Percentiles rank a stretch among this genome's conserved stretches.
These are phyloP conservation scores for Epinephelus lanceolatus DNA, from an alignment of 2,113 vertebrate genomes.

Conservation along the genomic window DNA sequence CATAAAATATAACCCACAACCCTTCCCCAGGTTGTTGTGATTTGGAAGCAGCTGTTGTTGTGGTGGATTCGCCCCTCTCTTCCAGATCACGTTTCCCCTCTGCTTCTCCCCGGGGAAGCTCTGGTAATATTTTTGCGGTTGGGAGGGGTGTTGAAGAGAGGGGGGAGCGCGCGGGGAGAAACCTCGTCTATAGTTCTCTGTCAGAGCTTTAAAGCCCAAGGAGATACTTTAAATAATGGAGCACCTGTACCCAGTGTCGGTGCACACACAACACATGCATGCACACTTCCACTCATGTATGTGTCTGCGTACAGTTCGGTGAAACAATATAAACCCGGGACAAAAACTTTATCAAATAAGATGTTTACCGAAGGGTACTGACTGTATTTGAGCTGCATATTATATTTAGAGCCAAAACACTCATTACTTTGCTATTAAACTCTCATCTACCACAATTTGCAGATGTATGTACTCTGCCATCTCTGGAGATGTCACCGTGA, in stretches of 20 bases:
- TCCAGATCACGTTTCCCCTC: conserved; percentile 82
- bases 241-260: conserved; percentile 74
- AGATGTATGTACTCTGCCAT: conserved; percentile 57
- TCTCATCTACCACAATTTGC: conserved; percentile 67
- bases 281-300: conserved; percentile 42
- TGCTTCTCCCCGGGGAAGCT: conserved; percentile 74
- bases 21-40: conserved; percentile 84
- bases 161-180: conserved; percentile 36
- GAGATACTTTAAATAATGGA: conserved; percentile 83
- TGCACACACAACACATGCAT: conserved; percentile 28
- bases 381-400: conserved; percentile 39
- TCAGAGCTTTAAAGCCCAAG: conserved; percentile 80
- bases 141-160: conserved; percentile 57
- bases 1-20: conserved; percentile 85
- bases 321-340: neutral
- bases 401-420: conserved; percentile 45
- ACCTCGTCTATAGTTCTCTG: conserved; percentile 68
- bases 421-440: conserved; percentile 75
- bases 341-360: conserved; percentile 20
- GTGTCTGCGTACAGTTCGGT: conserved; percentile 18
- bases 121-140: conserved; percentile 80
- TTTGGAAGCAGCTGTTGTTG: conserved; percentile 88
- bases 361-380: conserved; percentile 25
- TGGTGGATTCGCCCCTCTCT: conserved; percentile 81
- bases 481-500: conserved; percentile 56